Evolutionary conservation across 92 coral and sea anemone genomes (phyloP), one percentile per base, ranked within the genome.

Genomic region (Micromussa lordhowensis): DNA sequence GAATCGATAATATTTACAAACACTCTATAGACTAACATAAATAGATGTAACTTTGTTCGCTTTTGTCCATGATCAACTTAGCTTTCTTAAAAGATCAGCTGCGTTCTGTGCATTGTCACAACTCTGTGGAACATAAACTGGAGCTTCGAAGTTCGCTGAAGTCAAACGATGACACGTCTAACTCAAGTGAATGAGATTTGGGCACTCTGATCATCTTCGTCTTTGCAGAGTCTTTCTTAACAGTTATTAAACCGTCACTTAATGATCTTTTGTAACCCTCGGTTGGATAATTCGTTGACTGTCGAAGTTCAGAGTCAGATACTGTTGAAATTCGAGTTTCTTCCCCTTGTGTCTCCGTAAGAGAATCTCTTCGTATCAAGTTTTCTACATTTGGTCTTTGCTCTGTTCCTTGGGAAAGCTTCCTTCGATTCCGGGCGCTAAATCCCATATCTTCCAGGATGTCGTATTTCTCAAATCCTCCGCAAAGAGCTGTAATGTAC

Each of bases 391-490:
- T 63, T 26, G 64, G 82, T 77, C 89, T 77, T 24, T 73, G 32
- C 17, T 84, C 88, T 6, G 28, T 49, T 34, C 81, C 77, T 66
- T 63, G 83, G 34, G 89, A 86, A 38, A 18, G 64, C 34, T 77
- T 86, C 15, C 89, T 86, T 66, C 89, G 38, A 29, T 86, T 86
- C 5, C 77, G 82, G 11, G 89, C 89, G 51, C 83, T 86, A 21
- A 86, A 63, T 53, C 85, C 90, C 79, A 80, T 70, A 36, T 79
- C 90, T 69, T 87, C 85, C 59, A 80, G 12, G 51, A 87, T 69
- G 80, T 80, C 85, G 68, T 87, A 87, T 70, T 87, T 87, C 30
- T 79, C 85, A 80, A 86, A 86, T 58, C 85, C 85, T 68, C 85
- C 90, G 17, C 90, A 87, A 51, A 87, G 85, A 51, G 90, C 85